phyloP scores from a whole-genome alignment of 1,140 invertebrate genomes.

The Drosophila fuyamai region DNA sequence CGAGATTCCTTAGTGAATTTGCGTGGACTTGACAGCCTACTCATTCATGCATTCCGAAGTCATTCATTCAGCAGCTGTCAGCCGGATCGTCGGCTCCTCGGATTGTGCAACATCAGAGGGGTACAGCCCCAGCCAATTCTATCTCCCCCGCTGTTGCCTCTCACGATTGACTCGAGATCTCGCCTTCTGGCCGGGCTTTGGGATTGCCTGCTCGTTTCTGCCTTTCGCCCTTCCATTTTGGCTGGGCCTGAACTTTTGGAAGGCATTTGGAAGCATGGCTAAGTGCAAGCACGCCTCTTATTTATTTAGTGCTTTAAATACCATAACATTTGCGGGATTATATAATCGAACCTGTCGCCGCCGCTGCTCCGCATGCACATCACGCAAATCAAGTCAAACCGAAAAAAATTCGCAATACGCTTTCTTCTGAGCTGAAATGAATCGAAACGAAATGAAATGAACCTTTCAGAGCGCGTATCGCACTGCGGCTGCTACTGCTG shows the following conservation, averaged over 20 bases:
- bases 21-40: constrained; percentile 3
- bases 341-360: constrained; percentile 58
- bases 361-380: constrained; percentile 66
- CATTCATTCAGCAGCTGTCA: constrained; percentile 7
- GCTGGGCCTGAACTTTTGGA: constrained; percentile 56
- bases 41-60: constrained; percentile 13
- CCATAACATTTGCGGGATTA: constrained; percentile 77
- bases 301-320: constrained; percentile 80
- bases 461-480: constrained; percentile 67
- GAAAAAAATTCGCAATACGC: constrained; percentile 69
- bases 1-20: background rate
- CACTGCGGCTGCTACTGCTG: constrained; percentile 8
- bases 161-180: constrained; percentile 17
- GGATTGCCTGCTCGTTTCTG: constrained; percentile 15
- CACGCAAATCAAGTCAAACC: constrained; percentile 76
- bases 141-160: constrained; percentile 1
- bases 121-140: constrained; percentile 14
- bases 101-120: constrained; percentile 12
- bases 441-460: constrained; percentile 55
- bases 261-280: constrained; percentile 47
- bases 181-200: constrained; percentile 25
- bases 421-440: constrained; percentile 62
- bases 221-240: constrained; percentile 68
- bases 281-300: constrained; percentile 60
- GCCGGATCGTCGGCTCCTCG: background rate